Percentiles rank a stretch among this genome's conserved stretches.
Conservation (phyloP, 2,888 invertebrate species). For the Apoderus coryli region DNA sequence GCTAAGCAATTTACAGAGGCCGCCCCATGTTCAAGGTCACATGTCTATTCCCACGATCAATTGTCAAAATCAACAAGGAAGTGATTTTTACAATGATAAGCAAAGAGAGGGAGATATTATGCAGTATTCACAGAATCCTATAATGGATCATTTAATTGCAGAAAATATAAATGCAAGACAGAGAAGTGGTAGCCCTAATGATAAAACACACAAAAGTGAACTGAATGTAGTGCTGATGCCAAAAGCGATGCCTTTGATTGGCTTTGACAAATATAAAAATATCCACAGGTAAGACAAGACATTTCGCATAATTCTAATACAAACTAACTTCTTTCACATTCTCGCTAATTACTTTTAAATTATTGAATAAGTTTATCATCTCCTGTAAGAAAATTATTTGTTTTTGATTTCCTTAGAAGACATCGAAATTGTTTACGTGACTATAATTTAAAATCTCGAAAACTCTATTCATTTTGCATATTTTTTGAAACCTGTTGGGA, state of each 20-base stretch:
- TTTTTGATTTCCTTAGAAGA: too few species aligned
- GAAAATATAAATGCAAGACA: constrained; percentile 8
- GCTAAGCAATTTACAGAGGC: constrained; percentile 24
- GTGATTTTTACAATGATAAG: constrained; percentile 11
- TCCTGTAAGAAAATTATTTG: too few species aligned
- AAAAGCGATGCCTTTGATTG: constrained; percentile 32
- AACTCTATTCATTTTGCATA: too few species aligned
- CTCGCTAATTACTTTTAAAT: too few species aligned
- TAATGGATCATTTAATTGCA: constrained; percentile 11
- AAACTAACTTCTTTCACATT: background rate
- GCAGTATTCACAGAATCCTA: constrained; percentile 14
- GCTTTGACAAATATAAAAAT: constrained; percentile 31
- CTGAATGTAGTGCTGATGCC: constrained; percentile 33
- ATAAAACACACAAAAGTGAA: constrained; percentile 28
- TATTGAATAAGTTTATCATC: background rate
- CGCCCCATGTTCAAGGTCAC: constrained; percentile 9
- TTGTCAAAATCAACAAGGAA: constrained; percentile 9
- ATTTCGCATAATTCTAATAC: too few species aligned
- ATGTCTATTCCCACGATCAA: too few species aligned
- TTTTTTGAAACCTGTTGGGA: too few species aligned
- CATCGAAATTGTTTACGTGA: too few species aligned
- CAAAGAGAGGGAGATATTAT: constrained; percentile 14
- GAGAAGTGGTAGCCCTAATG: constrained; percentile 8
- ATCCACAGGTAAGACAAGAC: constrained; percentile 22
- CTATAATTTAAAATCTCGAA: too few species aligned